These are phyloP conservation scores for Pholis gunnellus DNA, from an alignment of 2,113 vertebrate genomes.

Conservation along the genomic window DNA sequence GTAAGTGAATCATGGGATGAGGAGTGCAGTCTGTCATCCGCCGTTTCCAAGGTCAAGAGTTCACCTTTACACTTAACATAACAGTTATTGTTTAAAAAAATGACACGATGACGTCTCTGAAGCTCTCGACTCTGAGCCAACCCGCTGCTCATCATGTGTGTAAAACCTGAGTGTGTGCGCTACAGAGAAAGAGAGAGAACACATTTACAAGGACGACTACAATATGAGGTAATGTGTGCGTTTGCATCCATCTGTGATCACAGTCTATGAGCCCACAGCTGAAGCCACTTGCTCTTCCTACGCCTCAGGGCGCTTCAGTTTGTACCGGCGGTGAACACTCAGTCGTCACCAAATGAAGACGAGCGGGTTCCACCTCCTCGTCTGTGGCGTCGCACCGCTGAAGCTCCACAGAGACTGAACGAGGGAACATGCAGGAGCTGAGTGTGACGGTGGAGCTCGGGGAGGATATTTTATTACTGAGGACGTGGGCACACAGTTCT, in stretches of 20 bases:
- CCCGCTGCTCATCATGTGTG: not conserved
- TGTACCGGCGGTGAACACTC: slow-evolving; percentile 1
- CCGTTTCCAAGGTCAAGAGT: no score
- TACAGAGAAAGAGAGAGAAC: not conserved
- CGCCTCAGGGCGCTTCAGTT: slow-evolving; percentile 23
- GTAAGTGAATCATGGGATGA: no score
- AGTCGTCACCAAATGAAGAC: not conserved
- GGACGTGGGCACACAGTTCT: not conserved
- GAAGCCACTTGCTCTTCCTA: not conserved
- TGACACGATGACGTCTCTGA: not conserved
- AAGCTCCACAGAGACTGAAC: slow-evolving; percentile 1
- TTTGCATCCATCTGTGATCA: not conserved
- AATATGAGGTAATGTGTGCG: not conserved
- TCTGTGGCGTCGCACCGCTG: not conserved
- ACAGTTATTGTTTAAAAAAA: not conserved
- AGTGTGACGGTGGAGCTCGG: not conserved
- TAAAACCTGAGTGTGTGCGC: not conserved
- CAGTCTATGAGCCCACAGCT: not conserved
- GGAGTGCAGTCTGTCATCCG: no score
- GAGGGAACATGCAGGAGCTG: slow-evolving; percentile 1
- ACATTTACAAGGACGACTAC: not conserved
- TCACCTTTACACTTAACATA: no score
- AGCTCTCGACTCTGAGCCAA: not conserved
- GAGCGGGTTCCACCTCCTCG: not conserved
- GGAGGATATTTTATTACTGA: not conserved